Evolutionary conservation across 2,888 invertebrate species (phyloP), one percentile per base, ranked within the genome.

Genomic region (Morpho helenor): DNA sequence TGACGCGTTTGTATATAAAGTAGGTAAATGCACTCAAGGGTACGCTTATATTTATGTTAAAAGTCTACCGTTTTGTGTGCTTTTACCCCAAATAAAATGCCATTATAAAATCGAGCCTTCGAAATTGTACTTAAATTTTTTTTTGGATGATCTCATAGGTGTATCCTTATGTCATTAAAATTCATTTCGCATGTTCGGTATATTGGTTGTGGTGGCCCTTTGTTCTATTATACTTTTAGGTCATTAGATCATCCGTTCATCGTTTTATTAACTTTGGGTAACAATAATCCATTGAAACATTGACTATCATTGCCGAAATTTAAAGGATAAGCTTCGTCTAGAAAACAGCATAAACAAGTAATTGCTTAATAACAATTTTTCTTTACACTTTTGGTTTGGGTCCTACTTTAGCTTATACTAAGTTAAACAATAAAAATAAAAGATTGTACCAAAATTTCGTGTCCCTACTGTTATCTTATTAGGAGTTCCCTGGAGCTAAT

Each of bases 111-210:
- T 57, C 56, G 65, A 65, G 67, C 64, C 66, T 56, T 67, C 63
- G 62, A 65, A 66, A 62, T 74, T 74, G 78, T 82, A 82, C 80
- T 83, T 82, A 80, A n/a, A 76, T 71, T 68, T 62, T 66, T 52
- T 72, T 84, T 84, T 82, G 84, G 80, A 82, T 80, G 88, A 88
- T 88, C 88, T 88, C 88, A 86, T 84, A 74, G 70, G 68, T 66
- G 65, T 70, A 65, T 66, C 60, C 55, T 66, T 60, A 63, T 62
- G 62, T 56, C 51, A 53, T 56, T 57, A 56, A 61, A 53, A 61
- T 60, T 59, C 48, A 61, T 46, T 62, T 61, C 47, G 59, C 52
- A 56, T 58, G 61, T 61, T 58, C 57, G 53, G 23, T 59, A 55
- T 45, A 52, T 60, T 59, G 64, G 71, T 76, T 77, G 74, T 78